Percentiles rank a stretch among this genome's conserved stretches.
These are phyloP conservation scores for Moxostoma hubbsi DNA, from an alignment of 2,797 vertebrate species.

Conservation along the genomic window DNA sequence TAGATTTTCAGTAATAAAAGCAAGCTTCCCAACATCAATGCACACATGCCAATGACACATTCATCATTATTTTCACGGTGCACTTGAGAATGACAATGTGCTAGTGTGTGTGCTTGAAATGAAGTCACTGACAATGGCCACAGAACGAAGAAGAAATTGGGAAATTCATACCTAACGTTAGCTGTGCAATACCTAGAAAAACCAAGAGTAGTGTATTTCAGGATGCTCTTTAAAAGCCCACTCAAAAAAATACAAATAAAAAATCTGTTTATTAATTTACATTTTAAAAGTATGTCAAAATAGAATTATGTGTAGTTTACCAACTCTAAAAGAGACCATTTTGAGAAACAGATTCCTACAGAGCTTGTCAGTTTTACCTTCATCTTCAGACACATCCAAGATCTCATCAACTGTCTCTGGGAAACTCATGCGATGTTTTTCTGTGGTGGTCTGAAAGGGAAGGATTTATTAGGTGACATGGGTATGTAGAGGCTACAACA, in stretches of 20 bases:
- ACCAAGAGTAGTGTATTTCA: conserved; percentile 77
- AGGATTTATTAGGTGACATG: neutral
- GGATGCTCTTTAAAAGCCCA: neutral
- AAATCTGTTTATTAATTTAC: no score
- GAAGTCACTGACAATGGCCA: conserved; percentile 70
- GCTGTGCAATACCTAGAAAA: conserved; percentile 93
- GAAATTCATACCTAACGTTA: conserved; percentile 94
- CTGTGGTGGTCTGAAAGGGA: conserved; percentile 76
- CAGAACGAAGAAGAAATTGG: conserved; percentile 72
- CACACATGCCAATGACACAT: conserved; percentile 46
- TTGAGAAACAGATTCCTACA: neutral
- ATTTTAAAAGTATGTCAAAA: no score
- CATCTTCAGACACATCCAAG: conserved; percentile 96
- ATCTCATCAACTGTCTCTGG: conserved; percentile 97
- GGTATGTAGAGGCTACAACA: neutral
- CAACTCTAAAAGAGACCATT: neutral
- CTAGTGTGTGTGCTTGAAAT: conserved; percentile 63
- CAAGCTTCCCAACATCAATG: conserved; percentile 29
- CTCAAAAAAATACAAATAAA: neutral
- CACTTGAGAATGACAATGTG: conserved; percentile 29
- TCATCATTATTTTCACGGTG: conserved; percentile 6
- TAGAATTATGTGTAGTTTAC: neutral
- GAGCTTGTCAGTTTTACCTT: conserved; percentile 78
- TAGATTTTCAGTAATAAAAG: no score
- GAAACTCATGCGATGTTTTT: conserved; percentile 97